Conservation (phyloP, 2,113 vertebrate genomes). For the Marmota flaviventris region DNA sequence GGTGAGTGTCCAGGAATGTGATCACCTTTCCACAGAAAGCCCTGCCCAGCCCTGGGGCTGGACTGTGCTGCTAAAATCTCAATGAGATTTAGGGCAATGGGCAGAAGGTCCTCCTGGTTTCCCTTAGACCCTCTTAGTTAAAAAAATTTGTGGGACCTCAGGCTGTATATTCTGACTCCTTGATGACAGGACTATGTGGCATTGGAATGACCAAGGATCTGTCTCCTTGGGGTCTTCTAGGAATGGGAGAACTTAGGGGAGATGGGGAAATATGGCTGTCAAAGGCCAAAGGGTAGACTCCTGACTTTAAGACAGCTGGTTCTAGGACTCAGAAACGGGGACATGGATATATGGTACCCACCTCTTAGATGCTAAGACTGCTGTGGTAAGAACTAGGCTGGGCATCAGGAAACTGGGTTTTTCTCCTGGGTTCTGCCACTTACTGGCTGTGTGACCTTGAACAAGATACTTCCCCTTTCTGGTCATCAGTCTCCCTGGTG, state of each 20-base stretch:
- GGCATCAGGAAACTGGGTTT: neutral
- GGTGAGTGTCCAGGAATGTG: slow-evolving; percentile 23
- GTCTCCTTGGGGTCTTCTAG: neutral
- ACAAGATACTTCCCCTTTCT: neutral
- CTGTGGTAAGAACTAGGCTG: neutral
- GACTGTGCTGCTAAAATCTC: neutral
- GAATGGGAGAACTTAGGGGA: neutral
- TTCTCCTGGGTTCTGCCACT: neutral
- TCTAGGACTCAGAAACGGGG: neutral
- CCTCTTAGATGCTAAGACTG: neutral
- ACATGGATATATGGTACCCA: neutral
- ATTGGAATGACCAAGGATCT: neutral
- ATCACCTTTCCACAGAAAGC: slow-evolving; percentile 54
- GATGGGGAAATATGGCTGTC: neutral
- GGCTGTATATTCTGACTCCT: neutral
- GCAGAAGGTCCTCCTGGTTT: rapidly evolving
- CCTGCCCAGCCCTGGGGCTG: neutral
- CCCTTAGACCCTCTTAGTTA: neutral
- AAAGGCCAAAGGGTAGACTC: neutral
- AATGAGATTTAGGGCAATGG: neutral
- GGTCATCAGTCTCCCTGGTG: neutral
- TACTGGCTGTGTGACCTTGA: neutral
- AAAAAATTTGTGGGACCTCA: neutral
- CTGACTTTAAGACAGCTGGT: neutral
- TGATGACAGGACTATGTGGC: neutral